A percentile compares a stretch with the other conserved stretches of the same genome.
Conservation (phyloP, 2,888 invertebrate genomes). For the Lycia hirtaria region DNA sequence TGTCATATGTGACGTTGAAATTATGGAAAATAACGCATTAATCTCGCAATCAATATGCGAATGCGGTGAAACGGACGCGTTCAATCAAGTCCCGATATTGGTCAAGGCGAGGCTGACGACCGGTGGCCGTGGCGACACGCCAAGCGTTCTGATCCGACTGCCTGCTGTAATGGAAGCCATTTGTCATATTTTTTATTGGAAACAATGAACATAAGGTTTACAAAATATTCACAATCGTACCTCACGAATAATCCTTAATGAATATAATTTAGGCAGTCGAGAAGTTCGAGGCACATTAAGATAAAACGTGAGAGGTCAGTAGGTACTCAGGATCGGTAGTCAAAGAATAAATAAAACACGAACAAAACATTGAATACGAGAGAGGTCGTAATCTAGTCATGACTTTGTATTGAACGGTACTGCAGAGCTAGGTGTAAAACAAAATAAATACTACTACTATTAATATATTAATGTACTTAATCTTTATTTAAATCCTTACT, state of each 20-base stretch:
- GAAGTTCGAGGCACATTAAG: constrained; percentile 39
- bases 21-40: constrained; percentile 56
- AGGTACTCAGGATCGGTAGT: constrained; percentile 41
- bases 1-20: constrained; percentile 39
- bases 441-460: background rate
- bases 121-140: constrained; percentile 67
- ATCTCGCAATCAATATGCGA: constrained; percentile 67
- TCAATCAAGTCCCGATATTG: constrained; percentile 69
- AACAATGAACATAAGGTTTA: constrained; percentile 60
- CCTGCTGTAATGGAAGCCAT: constrained; percentile 62
- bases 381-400: background rate
- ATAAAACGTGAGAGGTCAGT: constrained; percentile 45
- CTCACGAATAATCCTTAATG: constrained; percentile 46
- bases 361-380: constrained; percentile 9
- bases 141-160: constrained; percentile 54
- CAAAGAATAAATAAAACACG: constrained; percentile 40
- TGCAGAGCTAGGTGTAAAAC: background rate
- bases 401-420: constrained; percentile 3
- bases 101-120: constrained; percentile 80
- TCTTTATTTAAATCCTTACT: constrained; percentile 3
- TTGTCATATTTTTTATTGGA: constrained; percentile 73
- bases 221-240: constrained; percentile 38
- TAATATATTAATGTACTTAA: constrained; percentile 12
- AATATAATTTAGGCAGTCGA: constrained; percentile 42
- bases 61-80: constrained; percentile 62